phyloP scores from a whole-genome alignment of 2,888 invertebrate genomes.

The Atethmia centrago region DNA sequence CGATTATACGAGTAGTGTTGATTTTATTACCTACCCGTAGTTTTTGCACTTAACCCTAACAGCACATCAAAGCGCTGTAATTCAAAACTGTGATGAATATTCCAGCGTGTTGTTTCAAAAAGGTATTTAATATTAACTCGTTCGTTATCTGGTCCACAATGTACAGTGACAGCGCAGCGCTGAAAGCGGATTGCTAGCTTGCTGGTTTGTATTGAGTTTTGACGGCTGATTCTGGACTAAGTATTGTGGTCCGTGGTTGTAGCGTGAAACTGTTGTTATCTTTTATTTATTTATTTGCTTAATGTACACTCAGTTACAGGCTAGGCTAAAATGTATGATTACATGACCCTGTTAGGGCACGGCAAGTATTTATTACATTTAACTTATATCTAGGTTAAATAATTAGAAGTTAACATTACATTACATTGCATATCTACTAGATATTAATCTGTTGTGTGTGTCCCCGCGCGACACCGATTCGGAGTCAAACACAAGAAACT shows the following conservation, averaged over 20 bases:
- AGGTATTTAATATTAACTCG: slow-evolving; percentile 60
- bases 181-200: slow-evolving; percentile 53
- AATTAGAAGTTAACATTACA: no score
- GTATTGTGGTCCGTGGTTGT: background rate
- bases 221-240: slow-evolving; percentile 41
- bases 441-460: no score
- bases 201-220: slow-evolving; percentile 38
- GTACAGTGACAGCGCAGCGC: slow-evolving; percentile 43
- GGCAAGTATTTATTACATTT: no score
- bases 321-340: no score
- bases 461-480: no score
- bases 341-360: no score
- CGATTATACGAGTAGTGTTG: slow-evolving; percentile 6
- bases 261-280: background rate
- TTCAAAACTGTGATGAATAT: slow-evolving; percentile 57
- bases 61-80: slow-evolving; percentile 53
- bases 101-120: slow-evolving; percentile 56
- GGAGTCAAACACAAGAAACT: no score
- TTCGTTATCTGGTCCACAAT: slow-evolving; percentile 61
- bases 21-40: slow-evolving; percentile 20
- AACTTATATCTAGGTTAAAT: no score
- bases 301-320: no score
- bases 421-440: no score
- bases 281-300: no score
- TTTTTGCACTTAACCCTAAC: slow-evolving; percentile 36